Evolutionary conservation across 2,888 invertebrate genomes (phyloP), one percentile per base, ranked within the genome.

Genomic region (Drosophila heteroneura): DNA sequence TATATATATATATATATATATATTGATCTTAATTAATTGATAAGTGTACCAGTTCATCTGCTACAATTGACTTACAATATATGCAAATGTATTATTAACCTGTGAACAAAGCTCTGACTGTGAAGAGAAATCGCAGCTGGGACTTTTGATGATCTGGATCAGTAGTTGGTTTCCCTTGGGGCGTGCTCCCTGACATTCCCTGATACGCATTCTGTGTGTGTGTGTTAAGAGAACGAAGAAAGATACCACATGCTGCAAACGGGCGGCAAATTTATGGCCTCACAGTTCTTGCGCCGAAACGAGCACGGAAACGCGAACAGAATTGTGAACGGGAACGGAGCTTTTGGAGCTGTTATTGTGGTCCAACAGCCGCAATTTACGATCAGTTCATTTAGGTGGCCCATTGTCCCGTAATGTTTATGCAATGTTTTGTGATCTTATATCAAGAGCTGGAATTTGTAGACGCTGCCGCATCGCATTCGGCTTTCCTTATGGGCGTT

Each of bases 391-490:
- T 83, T 88, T 85, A 83, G 85, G 83, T 76, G 81, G 85, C 81
- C 89, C 84, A 90, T 87, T 89, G 85, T 85, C 81, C 82, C 82
- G 67, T 67, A 73, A 76, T 71, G 82, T 90, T 85, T 88, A 85
- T 90, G 85, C 85, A 82, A 85, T 84, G 62, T 65, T 70, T 60
- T 64, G 69, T 82, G 87, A 74, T 83, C 84, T 82, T 85, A 74
- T 84, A 75, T 83, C 86, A 84, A 73, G 86, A 78, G 64, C 83
- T 70, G 78, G 70, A 74, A 70, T 85, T 85, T 83, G 83, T 74
- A 74, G 68, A 72, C 32, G 71, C 80, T 63, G 67, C 60, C 39
- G 68, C 68, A 60, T 66, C 35, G 63, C 68, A 57, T 72, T 67
- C 51, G 59, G 71, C 72, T 82, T 81, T 81, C 79, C 63, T 79